Base-by-base conservation (phyloP, 2,888 invertebrate species). In the Habroteleia sp. region DNA sequence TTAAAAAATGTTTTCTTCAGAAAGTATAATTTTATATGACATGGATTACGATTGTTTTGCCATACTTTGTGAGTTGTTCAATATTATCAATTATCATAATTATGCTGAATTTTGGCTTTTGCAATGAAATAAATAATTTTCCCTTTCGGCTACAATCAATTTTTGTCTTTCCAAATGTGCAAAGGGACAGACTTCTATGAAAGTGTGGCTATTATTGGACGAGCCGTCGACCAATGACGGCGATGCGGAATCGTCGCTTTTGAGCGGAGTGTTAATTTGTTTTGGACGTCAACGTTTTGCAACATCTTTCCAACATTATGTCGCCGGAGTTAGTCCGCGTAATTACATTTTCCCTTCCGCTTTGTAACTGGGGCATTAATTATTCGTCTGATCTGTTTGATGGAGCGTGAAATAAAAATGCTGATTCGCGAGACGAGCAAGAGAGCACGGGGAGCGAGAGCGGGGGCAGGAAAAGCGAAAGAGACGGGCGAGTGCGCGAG, bases 331-430 rank as follows among this genome's bases (percentile, higher is more conserved):
- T 50, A 25, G 60, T 16, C 71, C 39, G 54, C 63, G 50, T 66
- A 73, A 66, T 73, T 66, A 37, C 60, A 11, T 66, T 73, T 74
- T 17, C 39, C 41, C 41, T 41, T 41, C 37, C 44, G 46, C 54
- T 25, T 39, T 46, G 54, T 27, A 66, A 68, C 54, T 52, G 69
- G 69, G 50, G 73, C 69, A 69, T 65, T 76, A 69, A 66, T 73
- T 76, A 68, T 68, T 63, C 48, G 68, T 62, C 63, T 74, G 76
- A 41, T 29, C 54, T 23, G 71, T 60, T 52, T 71, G 71, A 75
- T 66, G 60, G 66, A 58, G 65, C 66, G 71, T 71, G 68, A 68
- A 68, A 73, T 71, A 73, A 75, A 74, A 71, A 54, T 71, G 75
- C 71, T 71, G 75, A 75, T 75, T 60, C 65, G 63, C 39, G 27